Evolutionary conservation across 2,888 invertebrate species (phyloP), one percentile per base, ranked within the genome.

Genomic region (Mesorhabditis spiculigera): DNA sequence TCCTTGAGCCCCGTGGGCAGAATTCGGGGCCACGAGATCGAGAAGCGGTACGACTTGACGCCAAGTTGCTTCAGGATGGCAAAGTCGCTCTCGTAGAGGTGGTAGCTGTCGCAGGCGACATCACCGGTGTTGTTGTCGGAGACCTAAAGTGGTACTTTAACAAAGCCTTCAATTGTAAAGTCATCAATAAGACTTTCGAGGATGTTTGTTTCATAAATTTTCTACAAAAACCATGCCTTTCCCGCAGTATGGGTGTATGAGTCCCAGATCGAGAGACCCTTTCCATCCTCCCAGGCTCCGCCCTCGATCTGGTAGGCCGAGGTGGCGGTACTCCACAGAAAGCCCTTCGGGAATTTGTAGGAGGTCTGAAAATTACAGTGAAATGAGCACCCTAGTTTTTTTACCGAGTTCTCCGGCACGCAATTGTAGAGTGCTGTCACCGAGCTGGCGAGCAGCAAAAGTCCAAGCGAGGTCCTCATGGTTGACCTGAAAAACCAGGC

Each of bases 11-110:
- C 92, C 5, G 89, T 89, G 0, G 92, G 92, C 75, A 93, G 86
- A 66, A 93, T 88, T 65, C 93, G 88, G 0, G 91, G 86, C 93
- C 93, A 93, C 0, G 92, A 90, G 50, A 88, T 81, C 5, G 87
- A 88, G 75, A 88, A 87, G 45, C 88, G 84, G 50, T 77, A 77
- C 43, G 72, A 65, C 13, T 67, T n/a, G 13, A 75, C 86, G 68
- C 90, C 90, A 1, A 91, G 85, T 43, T 88, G 81, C 68, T 87
- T 88, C 72, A 91, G 80, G 65, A 90, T 85, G 64, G 86, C 79
- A 0, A 91, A 89, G 78, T 92, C 91, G 16, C 89, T 88, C 75
- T 88, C 87, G 84, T 89, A 90, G 72, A 86, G 88, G 85, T 91
- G 89, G 86, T 91, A 91, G 44, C 91, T 90, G 84, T 91, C 90